Base-by-base conservation (phyloP, 2,113 vertebrate species). In the Egretta garzetta region DNA sequence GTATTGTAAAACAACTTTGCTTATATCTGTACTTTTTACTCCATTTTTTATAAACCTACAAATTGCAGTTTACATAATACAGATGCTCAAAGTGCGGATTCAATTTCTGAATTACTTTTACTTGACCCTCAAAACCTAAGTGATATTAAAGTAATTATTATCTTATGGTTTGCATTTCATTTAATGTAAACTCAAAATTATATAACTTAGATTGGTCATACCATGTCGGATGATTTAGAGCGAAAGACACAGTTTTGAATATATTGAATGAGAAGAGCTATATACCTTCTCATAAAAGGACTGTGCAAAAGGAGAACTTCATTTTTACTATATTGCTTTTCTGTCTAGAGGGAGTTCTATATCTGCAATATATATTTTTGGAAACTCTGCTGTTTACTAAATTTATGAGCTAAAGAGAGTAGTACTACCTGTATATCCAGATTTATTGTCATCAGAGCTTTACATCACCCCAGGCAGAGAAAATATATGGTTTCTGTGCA, bases 281-380 rank as follows among this genome's bases (percentile, higher is more conserved):
- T 83, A 97, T 52, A 73, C 75, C 77, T 86, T 89, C 75, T 64
- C 73, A 55, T 76, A 95, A 97, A 95, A 95, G 47, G 81, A 63
- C 74, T 79, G 43, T 62, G 85, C 66, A 89, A 94, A 97, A 94
- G 68, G 47, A 96, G 88, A 97, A 90, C 62, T 95, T 97, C 93
- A 45, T 91, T 93, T 96, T 95, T 60, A 59, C 68, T 76, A 16
- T 68, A 56, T 52, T 50, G 76, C 73, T 93, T 89, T 82, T 93
- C 93, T 82, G 95, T 95, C 98, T 92, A 86, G 77, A 96, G 95
- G 94, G 97, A 98, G 45, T 96, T 94, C 88, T 97, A 93, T 96
- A 96, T 94, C 94, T 97, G 39, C 66, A n/a, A 88, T 79, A 94
- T 62, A 60, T 93, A 88, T 97, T 94, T 98, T 96, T 9, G 2